These are phyloP conservation scores for Tychaedon coryphoeus DNA, from an alignment of 2,113 vertebrate species.

Conservation along the genomic window DNA sequence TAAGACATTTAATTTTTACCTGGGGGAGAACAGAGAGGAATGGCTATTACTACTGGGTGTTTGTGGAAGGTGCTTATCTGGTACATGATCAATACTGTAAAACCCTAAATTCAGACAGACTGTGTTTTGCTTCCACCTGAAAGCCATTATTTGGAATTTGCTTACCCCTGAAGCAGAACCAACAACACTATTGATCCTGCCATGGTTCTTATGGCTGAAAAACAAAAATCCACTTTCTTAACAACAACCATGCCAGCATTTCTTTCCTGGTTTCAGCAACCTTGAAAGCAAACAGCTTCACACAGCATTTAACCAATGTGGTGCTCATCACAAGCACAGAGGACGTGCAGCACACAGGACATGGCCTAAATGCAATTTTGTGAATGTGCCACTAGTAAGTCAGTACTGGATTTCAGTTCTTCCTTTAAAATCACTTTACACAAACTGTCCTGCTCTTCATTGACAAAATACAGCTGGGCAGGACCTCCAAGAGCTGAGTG, in stretches of 20 bases:
- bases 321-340: not conserved
- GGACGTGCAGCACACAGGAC: accelerated
- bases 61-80: not conserved
- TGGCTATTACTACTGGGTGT: not conserved
- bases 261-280: not conserved
- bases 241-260: accelerated
- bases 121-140: not conserved
- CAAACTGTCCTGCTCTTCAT: not conserved
- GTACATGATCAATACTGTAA: not conserved
- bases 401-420: not conserved
- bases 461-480: not conserved
- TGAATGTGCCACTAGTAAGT: not conserved
- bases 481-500: not conserved
- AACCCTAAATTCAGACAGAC: not conserved
- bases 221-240: not conserved
- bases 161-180: not conserved
- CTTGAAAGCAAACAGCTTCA: not conserved
- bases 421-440: not conserved
- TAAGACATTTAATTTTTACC: not conserved
- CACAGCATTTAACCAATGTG: not conserved
- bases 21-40: not conserved
- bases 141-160: not conserved
- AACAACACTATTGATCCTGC: not conserved
- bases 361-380: not conserved
- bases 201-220: not conserved